A percentile compares a stretch with the other conserved stretches of the same genome.
These are phyloP conservation scores for Serinus canaria DNA, from an alignment of 2,113 vertebrate species.

Conservation along the genomic window DNA sequence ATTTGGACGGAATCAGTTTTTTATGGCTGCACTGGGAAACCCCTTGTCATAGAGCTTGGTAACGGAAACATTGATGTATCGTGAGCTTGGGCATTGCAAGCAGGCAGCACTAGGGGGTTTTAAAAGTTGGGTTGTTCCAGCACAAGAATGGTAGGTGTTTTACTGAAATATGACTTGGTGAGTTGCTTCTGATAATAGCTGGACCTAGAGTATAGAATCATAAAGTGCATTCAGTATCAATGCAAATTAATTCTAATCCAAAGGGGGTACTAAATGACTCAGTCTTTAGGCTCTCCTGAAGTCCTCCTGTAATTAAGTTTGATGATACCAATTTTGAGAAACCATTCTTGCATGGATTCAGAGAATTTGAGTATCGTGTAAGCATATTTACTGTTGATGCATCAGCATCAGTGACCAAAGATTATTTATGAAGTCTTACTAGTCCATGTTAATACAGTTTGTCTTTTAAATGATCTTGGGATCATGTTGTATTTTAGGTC, in stretches of 20 bases:
- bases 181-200: conserved; percentile 32
- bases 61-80: conserved; percentile 50
- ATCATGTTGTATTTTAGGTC: background rate
- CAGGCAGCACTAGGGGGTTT: background rate
- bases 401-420: background rate
- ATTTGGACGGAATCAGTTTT: background rate
- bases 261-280: background rate
- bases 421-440: background rate
- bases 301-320: background rate
- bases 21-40: conserved; percentile 35
- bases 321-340: background rate
- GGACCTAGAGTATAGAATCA: background rate
- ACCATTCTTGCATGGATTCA: background rate
- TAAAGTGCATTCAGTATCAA: background rate
- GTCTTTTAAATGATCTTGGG: background rate
- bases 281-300: background rate
- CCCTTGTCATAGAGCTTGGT: conserved; percentile 26
- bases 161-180: conserved; percentile 39
- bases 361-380: background rate
- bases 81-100: conserved; percentile 27
- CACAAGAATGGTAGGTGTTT: conserved; percentile 44
- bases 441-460: background rate
- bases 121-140: conserved; percentile 13
- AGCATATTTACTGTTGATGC: background rate
- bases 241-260: background rate